A percentile compares a stretch with the other conserved stretches of the same genome.
Evolutionary conservation across 2,888 invertebrate species (phyloP).

Genomic region (Dione vanillae): DNA sequence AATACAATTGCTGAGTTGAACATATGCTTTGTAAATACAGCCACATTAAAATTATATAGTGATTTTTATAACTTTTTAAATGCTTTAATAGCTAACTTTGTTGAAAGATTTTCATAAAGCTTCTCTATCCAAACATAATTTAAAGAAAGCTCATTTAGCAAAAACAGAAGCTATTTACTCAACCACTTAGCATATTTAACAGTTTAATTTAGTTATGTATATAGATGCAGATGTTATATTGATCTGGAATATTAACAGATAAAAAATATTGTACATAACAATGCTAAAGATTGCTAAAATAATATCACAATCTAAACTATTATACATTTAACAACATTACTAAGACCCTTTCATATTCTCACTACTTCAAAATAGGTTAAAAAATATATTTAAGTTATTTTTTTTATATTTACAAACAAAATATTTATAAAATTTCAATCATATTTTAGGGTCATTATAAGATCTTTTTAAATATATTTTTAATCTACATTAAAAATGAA

Average conservation of each 20-base stretch:
- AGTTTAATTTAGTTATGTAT: neutral
- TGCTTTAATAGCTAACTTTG: neutral
- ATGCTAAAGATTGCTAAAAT: slow-evolving; percentile 46
- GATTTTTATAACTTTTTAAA: neutral
- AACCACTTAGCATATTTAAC: neutral
- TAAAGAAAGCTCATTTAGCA: neutral
- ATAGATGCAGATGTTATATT: neutral
- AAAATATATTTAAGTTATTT: neutral
- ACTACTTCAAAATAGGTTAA: slow-evolving; percentile 4
- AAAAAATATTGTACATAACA: slow-evolving; percentile 11
- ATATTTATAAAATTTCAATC: neutral
- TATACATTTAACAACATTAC: slow-evolving; percentile 31
- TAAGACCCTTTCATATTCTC: slow-evolving; percentile 3
- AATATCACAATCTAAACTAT: slow-evolving; percentile 61
- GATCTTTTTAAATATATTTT: slow-evolving; percentile 9
- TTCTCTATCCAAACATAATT: neutral
- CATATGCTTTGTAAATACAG: neutral
- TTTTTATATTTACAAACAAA: neutral
- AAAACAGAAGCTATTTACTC: neutral
- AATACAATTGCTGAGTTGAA: neutral
- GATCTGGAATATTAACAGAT: neutral
- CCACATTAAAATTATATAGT: neutral
- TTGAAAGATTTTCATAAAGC: neutral
- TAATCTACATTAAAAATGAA: slow-evolving; percentile 12
- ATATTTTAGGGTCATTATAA: neutral